phyloP scores from a whole-genome alignment of 2,113 vertebrate genomes.

The Amphiprion percula region DNA sequence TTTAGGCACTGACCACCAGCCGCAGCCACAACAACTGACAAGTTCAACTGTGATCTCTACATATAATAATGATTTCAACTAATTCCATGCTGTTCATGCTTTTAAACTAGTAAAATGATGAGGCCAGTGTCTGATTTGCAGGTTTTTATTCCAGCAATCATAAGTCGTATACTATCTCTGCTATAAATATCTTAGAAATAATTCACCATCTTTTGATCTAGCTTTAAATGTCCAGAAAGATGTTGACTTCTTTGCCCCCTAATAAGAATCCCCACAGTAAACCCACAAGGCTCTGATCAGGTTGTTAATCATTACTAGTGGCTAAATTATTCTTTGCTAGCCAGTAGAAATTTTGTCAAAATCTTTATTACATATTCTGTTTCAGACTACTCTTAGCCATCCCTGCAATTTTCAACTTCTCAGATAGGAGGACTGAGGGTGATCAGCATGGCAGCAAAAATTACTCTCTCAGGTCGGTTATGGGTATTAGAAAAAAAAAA shows the following conservation, averaged over 20 bases:
- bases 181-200: background rate
- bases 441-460: conserved; percentile 4
- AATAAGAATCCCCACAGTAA: conserved; percentile 21
- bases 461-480: background rate
- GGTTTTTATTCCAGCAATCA: background rate
- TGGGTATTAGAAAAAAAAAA: background rate
- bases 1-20: conserved; percentile 3
- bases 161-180: conserved; percentile 3
- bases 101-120: background rate
- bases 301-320: conserved; percentile 13
- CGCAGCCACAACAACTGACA: background rate
- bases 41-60: background rate
- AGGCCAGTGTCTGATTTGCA: background rate
- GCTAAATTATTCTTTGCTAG: conserved; percentile 16
- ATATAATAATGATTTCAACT: background rate
- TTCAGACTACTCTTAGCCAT: background rate
- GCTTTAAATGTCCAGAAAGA: conserved; percentile 15
- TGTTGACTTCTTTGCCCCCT: background rate
- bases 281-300: background rate
- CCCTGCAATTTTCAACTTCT: background rate
- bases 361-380: background rate
- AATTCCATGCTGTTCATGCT: background rate
- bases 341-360: conserved; percentile 18
- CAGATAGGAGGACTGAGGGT: background rate
- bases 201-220: conserved; percentile 1